Evolutionary conservation across 2,113 vertebrate genomes (phyloP), one percentile per base, ranked within the genome.

Genomic region (Scomber scombrus): DNA sequence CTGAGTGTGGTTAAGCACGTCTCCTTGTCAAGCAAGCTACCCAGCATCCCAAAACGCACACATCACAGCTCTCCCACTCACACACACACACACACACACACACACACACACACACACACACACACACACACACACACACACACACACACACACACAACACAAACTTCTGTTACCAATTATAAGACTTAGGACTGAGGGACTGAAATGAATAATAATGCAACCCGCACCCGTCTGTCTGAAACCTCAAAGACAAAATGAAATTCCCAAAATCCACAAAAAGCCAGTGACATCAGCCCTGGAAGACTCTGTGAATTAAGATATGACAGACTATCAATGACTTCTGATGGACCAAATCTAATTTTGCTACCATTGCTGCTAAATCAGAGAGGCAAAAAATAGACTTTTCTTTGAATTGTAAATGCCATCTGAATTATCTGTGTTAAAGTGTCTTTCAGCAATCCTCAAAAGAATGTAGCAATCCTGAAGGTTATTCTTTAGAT

Each of bases 111-210:
- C 74, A 85, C 66, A 84, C 80, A 80, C 45, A 34, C 72, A 19
- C 46, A 18, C 63, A 9, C 62, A 47, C 19, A 23, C 23, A 12
- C 46, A 56, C 72, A 52, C 64, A 66, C 57, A 26, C 68, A 40
- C 62, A 54, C 56, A 43, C 84, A 12, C 64, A 61, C 58, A 50
- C 45, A 77, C 74, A 85, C 66, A 84, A n/a, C 80, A 80, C 84
- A 50, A 54, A 64, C 29, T 70, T 91, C 91, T 94, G 94, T 81
- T 88, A 93, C 88, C 93, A 92, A 95, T 95, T 94, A 95, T 82
- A 85, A 87, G 88, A 86, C 82, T 92, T 81, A 82, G 75, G 87
- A 80, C 85, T 78, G 80, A 86, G 66, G 71, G 90, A 82, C 88
- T 86, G 87, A 90, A 92, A 88, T 90, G 88, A 93, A 90, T 93